phyloP scores from a whole-genome alignment of 2,113 vertebrate genomes.

The Propithecus coquereli region DNA sequence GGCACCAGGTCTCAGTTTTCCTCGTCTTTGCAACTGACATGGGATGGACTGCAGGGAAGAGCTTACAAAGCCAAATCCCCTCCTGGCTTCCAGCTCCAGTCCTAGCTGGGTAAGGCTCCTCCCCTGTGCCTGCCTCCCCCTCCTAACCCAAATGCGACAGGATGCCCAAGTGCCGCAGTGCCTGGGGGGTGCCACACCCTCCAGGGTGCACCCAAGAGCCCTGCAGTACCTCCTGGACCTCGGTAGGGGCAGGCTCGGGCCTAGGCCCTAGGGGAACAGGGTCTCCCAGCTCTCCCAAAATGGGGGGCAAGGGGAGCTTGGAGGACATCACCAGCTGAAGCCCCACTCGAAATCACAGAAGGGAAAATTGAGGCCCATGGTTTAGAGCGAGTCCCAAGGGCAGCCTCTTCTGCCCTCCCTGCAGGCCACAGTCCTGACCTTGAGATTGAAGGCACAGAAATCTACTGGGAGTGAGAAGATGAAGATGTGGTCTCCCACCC shows the following conservation, averaged over 20 bases:
- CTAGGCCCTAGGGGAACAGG: not conserved
- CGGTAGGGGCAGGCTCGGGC: accelerated
- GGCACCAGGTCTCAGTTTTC: not conserved
- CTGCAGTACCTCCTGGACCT: not conserved
- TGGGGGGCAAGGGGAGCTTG: not conserved
- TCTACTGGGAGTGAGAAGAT: not conserved
- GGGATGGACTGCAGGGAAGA: not conserved
- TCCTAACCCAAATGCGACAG: slow-evolving; percentile 34
- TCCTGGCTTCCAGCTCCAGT: not conserved
- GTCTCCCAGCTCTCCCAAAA: not conserved
- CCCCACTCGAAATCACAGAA: not conserved
- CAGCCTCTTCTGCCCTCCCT: not conserved
- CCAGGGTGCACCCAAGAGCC: not conserved
- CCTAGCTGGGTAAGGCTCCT: slow-evolving; percentile 25
- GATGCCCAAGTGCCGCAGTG: slow-evolving; percentile 53
- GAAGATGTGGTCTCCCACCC: not conserved
- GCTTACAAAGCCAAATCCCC: slow-evolving; percentile 7
- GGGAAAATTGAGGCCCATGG: not conserved
- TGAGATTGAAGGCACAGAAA: slow-evolving; percentile 40
- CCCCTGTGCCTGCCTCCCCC: slow-evolving; percentile 34
- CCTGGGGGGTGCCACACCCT: not conserved
- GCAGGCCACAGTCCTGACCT: not conserved
- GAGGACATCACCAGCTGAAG: not conserved
- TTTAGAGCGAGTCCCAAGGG: not conserved
- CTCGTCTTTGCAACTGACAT: not conserved